Evolutionary conservation across 1,140 invertebrate species (phyloP).

Genomic region (Lordiphosa mommai): DNA sequence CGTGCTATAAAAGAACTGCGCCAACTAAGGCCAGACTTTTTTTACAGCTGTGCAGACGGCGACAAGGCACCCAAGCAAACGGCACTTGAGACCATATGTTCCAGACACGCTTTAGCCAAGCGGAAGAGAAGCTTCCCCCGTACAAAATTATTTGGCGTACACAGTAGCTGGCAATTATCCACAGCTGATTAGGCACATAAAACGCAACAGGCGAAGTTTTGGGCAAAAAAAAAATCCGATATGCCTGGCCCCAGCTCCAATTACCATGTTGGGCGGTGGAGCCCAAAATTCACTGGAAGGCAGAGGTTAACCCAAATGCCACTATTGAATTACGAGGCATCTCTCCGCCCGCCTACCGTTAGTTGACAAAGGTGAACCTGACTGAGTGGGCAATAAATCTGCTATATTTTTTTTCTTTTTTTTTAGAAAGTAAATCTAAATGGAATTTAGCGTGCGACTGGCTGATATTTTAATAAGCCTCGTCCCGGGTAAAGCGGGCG

Average conservation of each 20-base stretch:
- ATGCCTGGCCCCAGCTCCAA: slow-evolving; percentile 29
- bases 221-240: slow-evolving; percentile 55
- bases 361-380: slow-evolving; percentile 35
- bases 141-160: slow-evolving; percentile 43
- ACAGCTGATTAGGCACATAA: slow-evolving; percentile 71
- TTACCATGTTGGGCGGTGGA: slow-evolving; percentile 36
- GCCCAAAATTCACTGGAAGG: slow-evolving; percentile 67
- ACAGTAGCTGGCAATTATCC: slow-evolving; percentile 71
- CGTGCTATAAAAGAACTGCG: slow-evolving; percentile 49
- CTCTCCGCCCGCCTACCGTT: slow-evolving; percentile 36
- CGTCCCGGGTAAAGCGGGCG: slow-evolving; percentile 19
- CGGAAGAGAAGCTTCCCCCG: slow-evolving; percentile 37
- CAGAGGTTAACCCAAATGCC: slow-evolving; percentile 45
- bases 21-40: slow-evolving; percentile 13
- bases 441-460: slow-evolving; percentile 32
- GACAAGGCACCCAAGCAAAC: not conserved
- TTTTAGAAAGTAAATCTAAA: slow-evolving; percentile 64
- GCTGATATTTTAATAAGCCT: slow-evolving; percentile 68
- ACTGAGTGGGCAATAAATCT: slow-evolving; percentile 50
- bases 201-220: slow-evolving; percentile 57
- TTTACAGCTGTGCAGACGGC: slow-evolving; percentile 36
- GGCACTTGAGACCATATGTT: slow-evolving; percentile 55
- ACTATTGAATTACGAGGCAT: slow-evolving; percentile 55
- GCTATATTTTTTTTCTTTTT: slow-evolving; percentile 37
- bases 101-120: slow-evolving; percentile 74